Conservation (phyloP, 2,113 vertebrate genomes). For the Charina bottae region DNA sequence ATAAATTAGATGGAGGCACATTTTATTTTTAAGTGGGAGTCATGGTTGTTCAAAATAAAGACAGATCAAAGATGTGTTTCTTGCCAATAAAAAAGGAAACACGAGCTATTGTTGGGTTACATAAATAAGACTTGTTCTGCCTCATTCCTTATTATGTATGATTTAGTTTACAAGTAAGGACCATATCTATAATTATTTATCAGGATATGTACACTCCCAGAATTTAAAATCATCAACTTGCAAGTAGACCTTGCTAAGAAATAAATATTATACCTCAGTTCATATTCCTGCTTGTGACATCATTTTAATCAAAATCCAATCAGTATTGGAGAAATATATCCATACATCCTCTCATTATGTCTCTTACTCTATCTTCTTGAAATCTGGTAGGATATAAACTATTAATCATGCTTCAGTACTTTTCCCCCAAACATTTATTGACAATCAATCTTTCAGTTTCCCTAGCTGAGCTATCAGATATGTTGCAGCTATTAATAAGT, state of each 20-base stretch:
- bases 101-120: background rate
- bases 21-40: background rate
- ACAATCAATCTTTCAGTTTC: background rate
- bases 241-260: background rate
- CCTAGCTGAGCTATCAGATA: background rate
- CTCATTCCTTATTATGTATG: background rate
- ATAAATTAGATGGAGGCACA: background rate
- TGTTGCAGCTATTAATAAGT: background rate
- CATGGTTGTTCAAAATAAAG: background rate
- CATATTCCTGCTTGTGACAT: background rate
- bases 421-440: background rate
- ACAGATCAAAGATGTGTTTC: background rate
- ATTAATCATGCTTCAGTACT: background rate
- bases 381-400: background rate
- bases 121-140: background rate
- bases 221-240: background rate
- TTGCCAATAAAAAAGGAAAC: background rate
- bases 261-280: conserved; percentile 3
- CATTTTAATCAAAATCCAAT: background rate
- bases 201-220: background rate
- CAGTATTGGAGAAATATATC: background rate
- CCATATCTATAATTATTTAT: background rate
- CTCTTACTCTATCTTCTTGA: background rate
- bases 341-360: background rate
- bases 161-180: background rate